Conservation (phyloP, 2,113 vertebrate genomes). For the Orcinus orca region DNA sequence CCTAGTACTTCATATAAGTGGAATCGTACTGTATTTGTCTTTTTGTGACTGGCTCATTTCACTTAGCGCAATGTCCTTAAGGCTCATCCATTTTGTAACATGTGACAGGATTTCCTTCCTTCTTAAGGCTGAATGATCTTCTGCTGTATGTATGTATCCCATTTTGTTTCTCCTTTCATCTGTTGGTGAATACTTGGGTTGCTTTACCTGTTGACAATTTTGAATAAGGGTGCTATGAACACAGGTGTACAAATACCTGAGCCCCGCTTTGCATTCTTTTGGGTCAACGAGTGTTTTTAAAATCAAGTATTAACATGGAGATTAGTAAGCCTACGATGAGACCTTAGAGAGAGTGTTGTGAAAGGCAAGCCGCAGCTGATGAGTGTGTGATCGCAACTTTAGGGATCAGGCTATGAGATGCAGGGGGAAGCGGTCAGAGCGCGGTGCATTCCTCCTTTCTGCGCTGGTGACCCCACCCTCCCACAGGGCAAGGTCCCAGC, state of each 20-base stretch:
- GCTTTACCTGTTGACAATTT: neutral
- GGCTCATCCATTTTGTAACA: rapidly evolving
- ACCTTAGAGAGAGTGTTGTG: neutral
- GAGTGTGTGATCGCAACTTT: neutral
- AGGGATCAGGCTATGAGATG: neutral
- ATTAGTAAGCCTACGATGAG: neutral
- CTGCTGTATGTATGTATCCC: rapidly evolving
- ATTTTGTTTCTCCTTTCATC: neutral
- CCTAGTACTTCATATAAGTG: neutral
- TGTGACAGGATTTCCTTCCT: neutral
- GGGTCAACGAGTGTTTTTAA: neutral
- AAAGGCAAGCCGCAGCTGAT: neutral
- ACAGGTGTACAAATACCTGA: neutral
- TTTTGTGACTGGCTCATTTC: neutral
- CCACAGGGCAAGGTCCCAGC: neutral
- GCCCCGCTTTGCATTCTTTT: neutral
- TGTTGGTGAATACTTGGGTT: neutral
- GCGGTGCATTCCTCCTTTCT: neutral
- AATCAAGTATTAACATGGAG: neutral
- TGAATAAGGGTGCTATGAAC: neutral
- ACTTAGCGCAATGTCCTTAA: neutral
- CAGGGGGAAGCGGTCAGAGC: neutral
- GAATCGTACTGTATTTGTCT: neutral
- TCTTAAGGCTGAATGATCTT: neutral
- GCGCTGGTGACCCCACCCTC: neutral